These are phyloP conservation scores for Platycheirus rosarum DNA, from an alignment of 2,888 invertebrate species.

Conservation along the genomic window DNA sequence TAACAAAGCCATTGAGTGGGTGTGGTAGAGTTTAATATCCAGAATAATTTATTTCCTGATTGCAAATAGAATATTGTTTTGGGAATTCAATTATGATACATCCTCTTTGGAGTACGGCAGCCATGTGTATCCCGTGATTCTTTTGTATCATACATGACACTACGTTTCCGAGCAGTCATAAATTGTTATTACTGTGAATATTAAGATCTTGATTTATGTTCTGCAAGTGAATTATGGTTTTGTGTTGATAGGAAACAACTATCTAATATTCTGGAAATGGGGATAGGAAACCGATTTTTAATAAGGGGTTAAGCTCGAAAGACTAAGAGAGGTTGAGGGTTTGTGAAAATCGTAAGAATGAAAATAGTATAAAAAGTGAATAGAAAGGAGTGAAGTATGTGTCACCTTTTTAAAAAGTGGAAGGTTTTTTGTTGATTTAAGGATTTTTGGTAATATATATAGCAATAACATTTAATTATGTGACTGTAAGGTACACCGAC, in stretches of 20 bases:
- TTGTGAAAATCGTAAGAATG: too few species aligned
- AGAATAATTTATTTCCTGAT: slow-evolving; percentile 16
- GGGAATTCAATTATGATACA: slow-evolving; percentile 29
- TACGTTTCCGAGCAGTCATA: slow-evolving; percentile 19
- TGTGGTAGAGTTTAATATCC: slow-evolving; percentile 2
- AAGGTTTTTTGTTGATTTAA: too few species aligned
- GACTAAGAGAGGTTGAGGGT: too few species aligned
- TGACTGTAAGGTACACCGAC: too few species aligned
- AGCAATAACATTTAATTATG: too few species aligned
- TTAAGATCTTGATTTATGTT: slow-evolving; percentile 21
- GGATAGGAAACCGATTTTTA: too few species aligned
- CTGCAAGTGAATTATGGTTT: slow-evolving; percentile 18
- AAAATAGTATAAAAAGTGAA: too few species aligned
- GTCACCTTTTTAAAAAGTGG: too few species aligned
- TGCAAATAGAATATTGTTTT: slow-evolving; percentile 29
- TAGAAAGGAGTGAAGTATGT: too few species aligned
- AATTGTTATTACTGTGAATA: slow-evolving; percentile 22
- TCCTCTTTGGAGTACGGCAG: not conserved
- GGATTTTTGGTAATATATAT: too few species aligned
- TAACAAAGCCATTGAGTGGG: not conserved
- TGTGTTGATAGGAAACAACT: slow-evolving; percentile 8
- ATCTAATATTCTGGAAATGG: too few species aligned
- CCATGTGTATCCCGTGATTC: slow-evolving; percentile 8
- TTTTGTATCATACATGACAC: slow-evolving; percentile 17
- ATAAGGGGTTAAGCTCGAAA: too few species aligned